A percentile compares a stretch with the other conserved stretches of the same genome.
Conservation (phyloP, 2,797 vertebrate genomes). For the Monodelphis domestica region DNA sequence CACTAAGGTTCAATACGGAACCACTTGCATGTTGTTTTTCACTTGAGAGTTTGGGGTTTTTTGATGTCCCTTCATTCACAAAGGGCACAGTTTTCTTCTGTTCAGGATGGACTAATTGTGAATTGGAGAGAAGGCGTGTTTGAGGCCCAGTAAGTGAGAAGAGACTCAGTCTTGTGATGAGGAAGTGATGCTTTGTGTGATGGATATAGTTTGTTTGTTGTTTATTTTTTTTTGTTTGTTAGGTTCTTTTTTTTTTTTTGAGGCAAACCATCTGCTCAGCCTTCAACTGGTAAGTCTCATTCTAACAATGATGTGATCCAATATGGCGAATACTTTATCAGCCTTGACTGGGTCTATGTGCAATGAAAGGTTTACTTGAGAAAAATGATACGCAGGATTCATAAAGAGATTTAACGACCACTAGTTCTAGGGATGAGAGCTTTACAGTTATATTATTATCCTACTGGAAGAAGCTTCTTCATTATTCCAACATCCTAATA, state of each 20-base stretch:
- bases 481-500: background rate
- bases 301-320: background rate
- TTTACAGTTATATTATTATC: background rate
- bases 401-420: background rate
- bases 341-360: background rate
- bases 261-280: background rate
- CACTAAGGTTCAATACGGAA: no score
- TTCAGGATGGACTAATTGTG: background rate
- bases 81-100: no score
- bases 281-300: background rate
- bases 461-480: background rate
- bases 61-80: no score
- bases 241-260: no score
- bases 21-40: no score
- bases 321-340: background rate
- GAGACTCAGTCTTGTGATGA: no score
- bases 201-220: no score
- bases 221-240: no score
- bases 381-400: background rate
- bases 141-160: background rate
- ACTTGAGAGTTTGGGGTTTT: no score
- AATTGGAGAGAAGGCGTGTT: background rate
- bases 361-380: background rate
- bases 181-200: no score
- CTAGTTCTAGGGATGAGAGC: background rate